A percentile compares a stretch with the other conserved stretches of the same genome.
Evolutionary conservation across 2,797 vertebrate genomes (phyloP).

Genomic region (Diceros bicornis): DNA sequence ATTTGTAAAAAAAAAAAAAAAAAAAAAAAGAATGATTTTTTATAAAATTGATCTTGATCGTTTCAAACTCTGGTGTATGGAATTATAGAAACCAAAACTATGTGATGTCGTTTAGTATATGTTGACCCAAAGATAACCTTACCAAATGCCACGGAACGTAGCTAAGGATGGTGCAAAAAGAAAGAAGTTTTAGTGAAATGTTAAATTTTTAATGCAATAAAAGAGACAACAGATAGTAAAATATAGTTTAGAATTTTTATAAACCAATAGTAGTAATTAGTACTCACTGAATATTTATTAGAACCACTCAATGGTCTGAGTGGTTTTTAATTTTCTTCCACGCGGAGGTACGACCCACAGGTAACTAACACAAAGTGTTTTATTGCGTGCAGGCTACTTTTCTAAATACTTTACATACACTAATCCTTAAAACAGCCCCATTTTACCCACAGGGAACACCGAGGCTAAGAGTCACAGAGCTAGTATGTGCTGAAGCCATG

Average conservation of each 20-base stretch:
- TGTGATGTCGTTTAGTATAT: not conserved
- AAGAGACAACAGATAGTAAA: not conserved
- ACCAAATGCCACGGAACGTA: not conserved
- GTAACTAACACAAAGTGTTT: not conserved
- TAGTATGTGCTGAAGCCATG: not conserved
- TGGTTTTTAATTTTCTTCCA: not conserved
- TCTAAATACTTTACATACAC: not conserved
- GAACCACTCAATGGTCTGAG: not conserved
- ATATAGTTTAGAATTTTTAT: not conserved
- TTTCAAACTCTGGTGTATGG: not conserved
- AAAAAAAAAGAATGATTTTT: not conserved
- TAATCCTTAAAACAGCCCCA: not conserved
- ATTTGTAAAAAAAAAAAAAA: not conserved
- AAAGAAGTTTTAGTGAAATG: not conserved
- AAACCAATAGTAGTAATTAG: not conserved
- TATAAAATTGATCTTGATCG: not conserved
- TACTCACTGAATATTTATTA: not conserved
- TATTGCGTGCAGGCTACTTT: not conserved
- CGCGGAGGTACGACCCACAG: not conserved
- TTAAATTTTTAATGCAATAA: conserved; percentile 32
- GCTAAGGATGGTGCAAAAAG: not conserved
- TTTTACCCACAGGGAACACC: not conserved
- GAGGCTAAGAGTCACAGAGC: not conserved
- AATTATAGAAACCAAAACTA: not conserved
- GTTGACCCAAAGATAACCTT: not conserved